phyloP scores from a whole-genome alignment of 2,113 vertebrate species.

The Tricholaema leucomelas region DNA sequence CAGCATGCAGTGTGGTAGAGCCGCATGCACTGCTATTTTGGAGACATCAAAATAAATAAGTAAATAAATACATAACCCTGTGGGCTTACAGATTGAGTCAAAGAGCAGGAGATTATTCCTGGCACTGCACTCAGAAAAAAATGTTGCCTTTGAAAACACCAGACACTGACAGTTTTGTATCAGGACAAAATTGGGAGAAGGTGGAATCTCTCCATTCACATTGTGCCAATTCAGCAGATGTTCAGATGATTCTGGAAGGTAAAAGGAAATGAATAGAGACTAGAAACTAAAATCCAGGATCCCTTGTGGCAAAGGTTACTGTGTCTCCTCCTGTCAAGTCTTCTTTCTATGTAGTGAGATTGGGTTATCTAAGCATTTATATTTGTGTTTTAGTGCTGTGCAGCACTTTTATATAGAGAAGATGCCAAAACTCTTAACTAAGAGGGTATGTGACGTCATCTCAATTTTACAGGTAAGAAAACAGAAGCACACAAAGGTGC shows the following conservation, averaged over 20 bases:
- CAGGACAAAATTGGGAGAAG: conserved; percentile 29
- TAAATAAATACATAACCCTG: conserved; percentile 53
- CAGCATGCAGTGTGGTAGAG: not conserved
- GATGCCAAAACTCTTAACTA: not conserved
- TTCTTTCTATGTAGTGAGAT: not conserved
- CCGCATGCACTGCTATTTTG: conserved; percentile 24
- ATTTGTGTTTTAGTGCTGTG: not conserved
- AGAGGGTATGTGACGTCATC: not conserved
- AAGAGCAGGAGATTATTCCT: conserved; percentile 52
- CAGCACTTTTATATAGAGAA: not conserved
- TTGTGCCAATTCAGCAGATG: conserved; percentile 16
- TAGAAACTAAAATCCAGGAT: not conserved
- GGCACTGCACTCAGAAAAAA: conserved; percentile 58
- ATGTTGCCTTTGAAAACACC: conserved; percentile 56
- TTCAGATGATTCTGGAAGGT: conserved; percentile 18
- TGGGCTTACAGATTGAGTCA: conserved; percentile 58
- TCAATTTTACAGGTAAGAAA: conserved; percentile 47
- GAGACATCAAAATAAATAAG: conserved; percentile 63
- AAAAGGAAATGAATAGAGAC: not conserved
- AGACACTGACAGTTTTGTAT: conserved; percentile 47
- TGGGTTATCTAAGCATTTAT: not conserved
- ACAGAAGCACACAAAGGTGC: not conserved
- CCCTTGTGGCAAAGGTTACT: not conserved
- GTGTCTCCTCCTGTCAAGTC: not conserved
- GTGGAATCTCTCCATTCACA: conserved; percentile 1